Base-by-base conservation (phyloP, 53 echinoderm and acorn worm genomes). In the Mesocentrotus franciscanus region DNA sequence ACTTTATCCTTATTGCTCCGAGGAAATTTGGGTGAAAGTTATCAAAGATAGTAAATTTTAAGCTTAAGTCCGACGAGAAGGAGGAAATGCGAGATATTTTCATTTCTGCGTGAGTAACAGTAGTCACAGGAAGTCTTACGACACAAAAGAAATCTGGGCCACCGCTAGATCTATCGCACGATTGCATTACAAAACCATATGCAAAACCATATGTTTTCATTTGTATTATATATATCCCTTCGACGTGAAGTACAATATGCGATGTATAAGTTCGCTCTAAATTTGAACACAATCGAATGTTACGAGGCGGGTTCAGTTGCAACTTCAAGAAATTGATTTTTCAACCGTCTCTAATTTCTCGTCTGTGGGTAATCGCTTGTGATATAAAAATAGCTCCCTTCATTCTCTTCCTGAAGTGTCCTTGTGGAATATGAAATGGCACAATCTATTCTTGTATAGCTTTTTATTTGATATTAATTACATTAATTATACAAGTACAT, bases 91-190 rank as follows among this genome's bases (percentile, higher is more conserved):
- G 87, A 56, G 87, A 87, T 87, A 87, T 87, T 87, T 85, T 87
- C 57, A 57, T 87, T 87, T 87, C 56, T 87, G 10, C 57, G 58
- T 58, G 57, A 87, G 87, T 87, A 57, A 87, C 58, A 58, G 26
- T 87, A 87, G 87, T 87, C 87, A 57, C 57, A 17, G 27, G 56
- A 87, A 56, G 58, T 87, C 24, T 87, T 20, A 42, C 26, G 29
- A 56, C 75, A 92, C 92, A 92, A 92, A 49, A 56, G 14, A 68
- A 29, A 72, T 72, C 92, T 92, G 29, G 92, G 92, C 56, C 92
- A 56, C 55, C 16, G 39, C 18, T 92, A 56, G 92, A 92, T 92
- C 92, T 49, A 27, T 92, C 66, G 9, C 74, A 92, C 29, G 71
- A 92, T 92, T 56, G 26, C 66, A 92, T 92, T 92, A 42, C 92